Base-by-base conservation (phyloP, 2,888 invertebrate species). In the Heteropelma amictum region DNA sequence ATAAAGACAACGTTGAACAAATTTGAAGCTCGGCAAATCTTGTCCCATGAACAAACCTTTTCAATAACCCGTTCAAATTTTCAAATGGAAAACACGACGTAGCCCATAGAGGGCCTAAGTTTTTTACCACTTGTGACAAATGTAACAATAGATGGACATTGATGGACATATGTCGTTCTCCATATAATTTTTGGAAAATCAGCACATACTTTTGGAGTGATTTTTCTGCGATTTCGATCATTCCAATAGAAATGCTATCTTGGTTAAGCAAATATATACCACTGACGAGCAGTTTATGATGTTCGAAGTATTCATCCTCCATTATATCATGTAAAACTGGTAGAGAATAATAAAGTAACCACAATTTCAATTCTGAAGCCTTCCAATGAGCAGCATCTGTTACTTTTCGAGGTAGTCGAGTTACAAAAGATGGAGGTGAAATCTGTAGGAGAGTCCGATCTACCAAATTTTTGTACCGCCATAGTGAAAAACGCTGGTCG, bases 351-450 rank as follows among this genome's bases (percentile, higher is more conserved):
- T 77, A 61, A 5, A 79, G 68, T 8, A 80, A 60, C 65, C 71
- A 80, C 5, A 30, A 17, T 77, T 77, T 81, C 1, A 78, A 65
- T 21, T 81, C 82, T 3, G 68, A 68, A 0, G 77, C 80, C 65
- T 82, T 81, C 78, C 75, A 78, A 42, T 79, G 67, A 0, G 47
- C 14, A 10, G 19, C 21, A 12, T 76, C 73, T n/a, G n/a, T n/a
- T n/a, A n/a, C n/a, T n/a, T n/a, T n/a, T n/a, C n/a, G n/a, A n/a
- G n/a, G n/a, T n/a, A 68, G 14, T 72, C 79, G 49, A n/a, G 54
- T 58, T n/a, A 79, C 42, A 42, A 51, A 72, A 3, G 69, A 71
- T 8, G 80, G 72, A 14, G 82, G 76, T n/a, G 49, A 7, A 8
- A 23, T 23, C 3, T 5, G 6, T 8, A 23, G 3, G 12, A 28